Base-by-base conservation (phyloP, 64 coral and sea anemone species). In the Cladopsammia gracilis region DNA sequence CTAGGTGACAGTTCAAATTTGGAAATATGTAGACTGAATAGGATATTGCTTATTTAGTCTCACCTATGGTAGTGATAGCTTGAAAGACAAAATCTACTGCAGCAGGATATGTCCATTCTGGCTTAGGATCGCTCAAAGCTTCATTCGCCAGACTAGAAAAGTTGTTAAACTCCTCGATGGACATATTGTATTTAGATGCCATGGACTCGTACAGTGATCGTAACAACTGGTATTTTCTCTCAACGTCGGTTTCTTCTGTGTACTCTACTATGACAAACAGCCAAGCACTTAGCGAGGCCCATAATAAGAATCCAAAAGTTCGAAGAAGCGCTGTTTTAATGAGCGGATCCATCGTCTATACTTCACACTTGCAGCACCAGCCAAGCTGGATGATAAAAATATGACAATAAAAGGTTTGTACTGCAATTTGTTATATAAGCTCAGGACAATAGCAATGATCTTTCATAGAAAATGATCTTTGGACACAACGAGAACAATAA, bases 111-210 rank as follows among this genome's bases (percentile, higher is more conserved):
- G 20, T 94, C 86, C 92, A 94, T 10, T 61, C 44, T 11, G 8
- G 46, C 4, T 56, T 82, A 4, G 86, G 66, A 5, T 73, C 44
- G 12, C 61, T 89, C 42, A 94, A 47, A 4, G 86, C 92, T 11
- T 71, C 42, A 76, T 76, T 51, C 15, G 60, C 88, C 23, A 45
- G 44, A 34, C 44, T 43, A 10, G 93, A 61, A 69, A 90, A 86
- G 56, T 59, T 76, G 5, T 65, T 58, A 11, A 95, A 95, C 18
- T 95, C 93, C 60, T 61, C 52, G 15, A 90, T 11, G 25, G 87
- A 76, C 79, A 95, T 95, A 71, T 95, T 95, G 49, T 34, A 90
- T 78, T 90, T 95, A 10, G 62, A 76, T 19, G 87, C 61, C 78
- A 95, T 90, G 52, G 42, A 89, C 8, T 25, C 45, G 10, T 90